Conservation (phyloP, 1,140 invertebrate species). For the Lamellibrachia luymesi region DNA sequence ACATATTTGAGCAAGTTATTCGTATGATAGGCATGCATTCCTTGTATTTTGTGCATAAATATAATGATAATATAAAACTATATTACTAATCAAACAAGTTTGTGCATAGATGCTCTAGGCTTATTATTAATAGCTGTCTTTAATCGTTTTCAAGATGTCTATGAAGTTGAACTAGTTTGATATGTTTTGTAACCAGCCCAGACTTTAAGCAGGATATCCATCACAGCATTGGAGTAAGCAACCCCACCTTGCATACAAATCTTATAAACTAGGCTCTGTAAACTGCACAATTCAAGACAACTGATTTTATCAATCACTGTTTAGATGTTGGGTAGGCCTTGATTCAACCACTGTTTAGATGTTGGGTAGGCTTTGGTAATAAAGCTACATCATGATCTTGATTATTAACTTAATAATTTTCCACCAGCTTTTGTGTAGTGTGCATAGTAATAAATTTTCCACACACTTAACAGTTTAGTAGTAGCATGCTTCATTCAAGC, state of each 20-base stretch:
- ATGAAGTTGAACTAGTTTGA: too few relatives aligned
- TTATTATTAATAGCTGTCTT: too few relatives aligned
- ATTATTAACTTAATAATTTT: neutral
- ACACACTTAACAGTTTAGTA: neutral
- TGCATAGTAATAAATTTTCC: neutral
- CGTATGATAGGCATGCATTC: too few relatives aligned
- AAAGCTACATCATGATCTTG: neutral
- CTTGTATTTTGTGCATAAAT: too few relatives aligned
- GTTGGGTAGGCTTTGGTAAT: neutral
- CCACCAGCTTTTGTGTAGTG: neutral
- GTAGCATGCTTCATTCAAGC: neutral
- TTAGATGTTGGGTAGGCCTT: too few relatives aligned
- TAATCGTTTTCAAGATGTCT: too few relatives aligned
- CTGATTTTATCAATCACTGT: neutral
- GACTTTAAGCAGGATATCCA: neutral
- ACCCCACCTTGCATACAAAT: neutral
- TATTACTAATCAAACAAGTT: too few relatives aligned
- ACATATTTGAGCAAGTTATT: too few relatives aligned
- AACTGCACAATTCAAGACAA: neutral
- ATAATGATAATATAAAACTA: too few relatives aligned
- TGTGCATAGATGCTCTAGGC: too few relatives aligned
- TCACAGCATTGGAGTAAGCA: neutral
- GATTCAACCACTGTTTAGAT: neutral
- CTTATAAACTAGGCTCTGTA: neutral
- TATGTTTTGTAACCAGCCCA: too few relatives aligned